Conservation (phyloP, 1,140 invertebrate genomes). For the Heliconius hewitsoni region DNA sequence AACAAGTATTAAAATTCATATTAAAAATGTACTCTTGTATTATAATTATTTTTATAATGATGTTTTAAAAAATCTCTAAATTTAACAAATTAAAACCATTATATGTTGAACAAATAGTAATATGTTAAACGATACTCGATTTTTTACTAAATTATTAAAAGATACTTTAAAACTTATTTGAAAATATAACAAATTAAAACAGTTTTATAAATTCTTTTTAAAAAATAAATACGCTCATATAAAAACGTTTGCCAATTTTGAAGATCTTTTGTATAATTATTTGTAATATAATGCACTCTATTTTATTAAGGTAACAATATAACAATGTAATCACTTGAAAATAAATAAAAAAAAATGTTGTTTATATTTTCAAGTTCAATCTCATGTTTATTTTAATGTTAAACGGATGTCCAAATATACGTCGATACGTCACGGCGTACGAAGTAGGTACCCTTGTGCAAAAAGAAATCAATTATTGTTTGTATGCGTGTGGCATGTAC, state of each 20-base stretch:
- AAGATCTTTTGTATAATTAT: not conserved
- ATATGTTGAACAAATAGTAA: not conserved
- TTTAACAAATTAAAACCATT: not conserved
- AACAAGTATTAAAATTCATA: too few relatives aligned
- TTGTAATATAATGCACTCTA: not conserved
- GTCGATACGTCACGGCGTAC: not conserved
- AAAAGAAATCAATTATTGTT: conserved; percentile 42
- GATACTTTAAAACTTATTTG: not conserved
- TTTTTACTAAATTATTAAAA: not conserved
- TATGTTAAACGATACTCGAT: not conserved
- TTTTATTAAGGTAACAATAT: not conserved
- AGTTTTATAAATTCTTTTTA: too few relatives aligned
- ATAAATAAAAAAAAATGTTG: not conserved
- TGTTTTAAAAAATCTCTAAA: not conserved
- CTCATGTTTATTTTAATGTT: not conserved
- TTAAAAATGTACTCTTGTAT: too few relatives aligned
- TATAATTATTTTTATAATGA: too few relatives aligned
- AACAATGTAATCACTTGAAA: not conserved
- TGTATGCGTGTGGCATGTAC: conserved; percentile 53
- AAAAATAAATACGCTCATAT: too few relatives aligned
- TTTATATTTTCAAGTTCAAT: not conserved
- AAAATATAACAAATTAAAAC: not conserved
- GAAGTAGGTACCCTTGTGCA: not conserved
- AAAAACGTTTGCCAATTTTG: too few relatives aligned
- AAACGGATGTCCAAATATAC: not conserved